phyloP scores from a whole-genome alignment of 2,797 vertebrate genomes.

The Cossypha niveicapilla region DNA sequence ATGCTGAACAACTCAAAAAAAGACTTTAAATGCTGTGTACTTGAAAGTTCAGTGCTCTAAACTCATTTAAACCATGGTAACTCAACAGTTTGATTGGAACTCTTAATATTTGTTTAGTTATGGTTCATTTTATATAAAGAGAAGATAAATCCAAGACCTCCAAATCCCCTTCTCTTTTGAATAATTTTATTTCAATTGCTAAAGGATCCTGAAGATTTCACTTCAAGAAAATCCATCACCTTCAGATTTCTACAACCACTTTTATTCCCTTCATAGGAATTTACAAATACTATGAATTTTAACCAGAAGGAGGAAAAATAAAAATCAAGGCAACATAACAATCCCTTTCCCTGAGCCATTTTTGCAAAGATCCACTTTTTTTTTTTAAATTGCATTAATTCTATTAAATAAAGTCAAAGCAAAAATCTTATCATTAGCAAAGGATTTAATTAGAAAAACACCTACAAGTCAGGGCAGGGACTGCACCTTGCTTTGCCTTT shows the following conservation, averaged over 20 bases:
- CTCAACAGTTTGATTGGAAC: not conserved
- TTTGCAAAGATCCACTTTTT: not conserved
- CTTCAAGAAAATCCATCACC: not conserved
- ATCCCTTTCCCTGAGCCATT: not conserved
- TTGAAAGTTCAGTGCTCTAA: not conserved
- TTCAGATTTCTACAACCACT: not conserved
- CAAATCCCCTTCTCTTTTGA: not conserved
- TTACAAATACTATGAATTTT: not conserved
- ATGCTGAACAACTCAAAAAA: not conserved
- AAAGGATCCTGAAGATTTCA: not conserved
- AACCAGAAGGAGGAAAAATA: not conserved
- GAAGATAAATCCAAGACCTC: not conserved
- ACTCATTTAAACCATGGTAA: not conserved
- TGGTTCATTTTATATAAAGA: not conserved
- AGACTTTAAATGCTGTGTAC: not conserved
- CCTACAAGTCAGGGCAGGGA: slow-evolving; percentile 38
- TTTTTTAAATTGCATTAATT: not conserved
- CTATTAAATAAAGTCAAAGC: not conserved
- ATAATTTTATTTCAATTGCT: not conserved
- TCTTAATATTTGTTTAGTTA: not conserved
- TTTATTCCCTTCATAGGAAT: not conserved
- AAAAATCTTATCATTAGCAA: slow-evolving; percentile 35
- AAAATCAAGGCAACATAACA: not conserved
- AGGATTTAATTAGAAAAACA: slow-evolving; percentile 42
- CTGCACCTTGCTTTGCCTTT: slow-evolving; percentile 6